Percentiles rank a stretch among this genome's conserved stretches.
Conservation (phyloP, 2,888 invertebrate genomes). For the Ceraclea dissimilis region DNA sequence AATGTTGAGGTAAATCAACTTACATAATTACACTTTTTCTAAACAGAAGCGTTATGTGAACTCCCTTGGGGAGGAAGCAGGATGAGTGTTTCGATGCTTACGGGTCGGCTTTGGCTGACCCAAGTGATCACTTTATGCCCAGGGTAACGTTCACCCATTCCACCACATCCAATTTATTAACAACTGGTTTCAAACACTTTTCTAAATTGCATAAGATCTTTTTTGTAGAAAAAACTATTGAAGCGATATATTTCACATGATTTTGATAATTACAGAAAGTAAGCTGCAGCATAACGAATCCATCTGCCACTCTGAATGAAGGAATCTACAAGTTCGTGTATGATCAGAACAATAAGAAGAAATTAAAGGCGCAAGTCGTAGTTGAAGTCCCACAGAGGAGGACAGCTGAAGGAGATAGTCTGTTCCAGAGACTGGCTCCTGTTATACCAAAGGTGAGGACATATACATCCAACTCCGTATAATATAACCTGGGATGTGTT, state of each 20-base stretch:
- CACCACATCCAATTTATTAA: too few species aligned
- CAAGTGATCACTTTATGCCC: too few species aligned
- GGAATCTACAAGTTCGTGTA: slow-evolving; percentile 48
- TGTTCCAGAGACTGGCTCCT: slow-evolving; percentile 61
- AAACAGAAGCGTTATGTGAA: too few species aligned
- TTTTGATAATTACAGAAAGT: slow-evolving; percentile 48
- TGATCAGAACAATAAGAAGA: slow-evolving; percentile 32
- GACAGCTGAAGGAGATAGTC: slow-evolving; percentile 27
- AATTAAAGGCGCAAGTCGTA: background rate
- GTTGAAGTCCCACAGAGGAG: background rate
- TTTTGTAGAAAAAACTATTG: too few species aligned
- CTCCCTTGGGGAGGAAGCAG: too few species aligned
- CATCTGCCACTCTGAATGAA: slow-evolving; percentile 49
- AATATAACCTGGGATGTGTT: too few species aligned
- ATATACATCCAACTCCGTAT: slow-evolving; percentile 22
- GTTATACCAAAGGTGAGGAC: slow-evolving; percentile 66
- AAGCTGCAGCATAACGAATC: slow-evolving; percentile 53
- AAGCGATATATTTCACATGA: too few species aligned
- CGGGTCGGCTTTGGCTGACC: too few species aligned
- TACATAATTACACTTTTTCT: background rate
- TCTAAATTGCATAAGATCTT: too few species aligned
- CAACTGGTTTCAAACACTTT: too few species aligned
- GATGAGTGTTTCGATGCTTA: too few species aligned
- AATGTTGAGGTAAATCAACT: slow-evolving; percentile 60
- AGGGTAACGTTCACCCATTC: too few species aligned